Evolutionary conservation across 2,797 vertebrate species (phyloP).

Genomic region (Knipowitschia caucasica): DNA sequence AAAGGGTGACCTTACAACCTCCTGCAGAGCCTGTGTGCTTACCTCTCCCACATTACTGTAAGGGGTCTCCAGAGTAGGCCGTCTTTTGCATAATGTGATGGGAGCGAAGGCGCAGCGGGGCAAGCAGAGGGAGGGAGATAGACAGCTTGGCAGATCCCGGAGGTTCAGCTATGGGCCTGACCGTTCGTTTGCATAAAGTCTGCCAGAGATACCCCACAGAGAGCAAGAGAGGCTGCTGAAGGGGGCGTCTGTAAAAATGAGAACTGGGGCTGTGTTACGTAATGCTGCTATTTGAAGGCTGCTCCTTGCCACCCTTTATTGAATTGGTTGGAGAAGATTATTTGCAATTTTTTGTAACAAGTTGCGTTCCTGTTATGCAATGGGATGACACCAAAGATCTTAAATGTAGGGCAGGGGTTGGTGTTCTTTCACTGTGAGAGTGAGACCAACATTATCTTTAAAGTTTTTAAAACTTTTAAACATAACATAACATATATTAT

Average conservation of each 20-base stretch:
- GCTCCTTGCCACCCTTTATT: background rate
- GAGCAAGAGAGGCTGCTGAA: conserved; percentile 19
- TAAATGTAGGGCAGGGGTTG: background rate
- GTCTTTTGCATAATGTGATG: conserved; percentile 45
- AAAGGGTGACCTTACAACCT: conserved; percentile 44
- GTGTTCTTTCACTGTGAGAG: background rate
- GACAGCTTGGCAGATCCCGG: conserved; percentile 19
- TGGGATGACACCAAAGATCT: background rate
- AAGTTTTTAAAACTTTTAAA: too few relatives aligned
- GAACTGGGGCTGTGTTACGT: background rate
- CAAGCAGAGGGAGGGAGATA: conserved; percentile 4
- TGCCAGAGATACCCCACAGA: conserved; percentile 17
- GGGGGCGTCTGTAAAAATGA: conserved; percentile 6
- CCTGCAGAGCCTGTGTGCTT: conserved; percentile 39
- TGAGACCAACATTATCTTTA: too few relatives aligned
- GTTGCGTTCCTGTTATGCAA: background rate
- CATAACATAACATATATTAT: too few relatives aligned
- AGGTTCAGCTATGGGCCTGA: conserved; percentile 24
- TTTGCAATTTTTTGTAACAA: background rate
- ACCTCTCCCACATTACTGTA: conserved; percentile 54
- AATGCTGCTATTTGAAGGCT: background rate
- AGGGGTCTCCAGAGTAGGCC: conserved; percentile 34
- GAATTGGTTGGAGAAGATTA: background rate
- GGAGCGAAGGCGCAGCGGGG: background rate
- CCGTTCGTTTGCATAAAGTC: conserved; percentile 34